Percentiles rank a stretch among this genome's conserved stretches.
phyloP scores from a whole-genome alignment of 2,888 invertebrate species.

The Drosophila peninsularis region DNA sequence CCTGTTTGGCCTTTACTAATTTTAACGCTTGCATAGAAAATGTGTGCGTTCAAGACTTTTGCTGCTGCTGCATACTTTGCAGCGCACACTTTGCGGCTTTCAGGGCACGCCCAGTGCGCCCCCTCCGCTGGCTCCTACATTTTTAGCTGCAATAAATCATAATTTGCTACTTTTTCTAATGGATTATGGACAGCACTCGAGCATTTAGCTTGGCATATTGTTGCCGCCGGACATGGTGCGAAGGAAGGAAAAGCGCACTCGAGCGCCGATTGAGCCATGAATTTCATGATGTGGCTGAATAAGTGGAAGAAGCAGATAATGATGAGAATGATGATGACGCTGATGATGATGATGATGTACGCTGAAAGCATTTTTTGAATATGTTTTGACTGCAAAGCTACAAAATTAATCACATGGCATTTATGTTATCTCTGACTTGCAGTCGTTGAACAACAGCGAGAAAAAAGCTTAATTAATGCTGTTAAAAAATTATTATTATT shows the following conservation, averaged over 20 bases:
- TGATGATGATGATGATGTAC: slow-evolving; percentile 8
- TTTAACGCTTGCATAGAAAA: slow-evolving; percentile 38
- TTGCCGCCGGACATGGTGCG: slow-evolving; percentile 44
- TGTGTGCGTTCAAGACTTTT: slow-evolving; percentile 26
- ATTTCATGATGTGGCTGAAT: slow-evolving; percentile 28
- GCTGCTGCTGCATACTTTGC: slow-evolving; percentile 53
- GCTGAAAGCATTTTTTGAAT: slow-evolving; percentile 27
- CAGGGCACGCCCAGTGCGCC: slow-evolving; percentile 27
- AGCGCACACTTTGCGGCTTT: slow-evolving; percentile 64
- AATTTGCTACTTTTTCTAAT: slow-evolving; percentile 78
- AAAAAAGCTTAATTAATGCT: slow-evolving; percentile 47
- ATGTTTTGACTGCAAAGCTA: slow-evolving; percentile 3
- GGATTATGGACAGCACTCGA: slow-evolving; percentile 71
- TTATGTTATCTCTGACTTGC: slow-evolving; percentile 56
- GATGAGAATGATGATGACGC: slow-evolving; percentile 5
- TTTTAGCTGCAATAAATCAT: slow-evolving; percentile 73
- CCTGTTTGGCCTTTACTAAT: slow-evolving; percentile 27
- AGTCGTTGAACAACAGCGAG: slow-evolving; percentile 18
- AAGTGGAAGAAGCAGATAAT: slow-evolving; percentile 1
- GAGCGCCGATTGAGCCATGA: slow-evolving; percentile 67
- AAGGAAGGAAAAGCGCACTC: slow-evolving; percentile 36
- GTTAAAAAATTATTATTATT: slow-evolving; percentile 39
- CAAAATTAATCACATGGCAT: slow-evolving; percentile 61
- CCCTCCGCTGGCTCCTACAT: background rate
- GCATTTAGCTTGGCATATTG: slow-evolving; percentile 51